Evolutionary conservation across 2,113 vertebrate genomes (phyloP).

Genomic region (Corythaixoides concolor): DNA sequence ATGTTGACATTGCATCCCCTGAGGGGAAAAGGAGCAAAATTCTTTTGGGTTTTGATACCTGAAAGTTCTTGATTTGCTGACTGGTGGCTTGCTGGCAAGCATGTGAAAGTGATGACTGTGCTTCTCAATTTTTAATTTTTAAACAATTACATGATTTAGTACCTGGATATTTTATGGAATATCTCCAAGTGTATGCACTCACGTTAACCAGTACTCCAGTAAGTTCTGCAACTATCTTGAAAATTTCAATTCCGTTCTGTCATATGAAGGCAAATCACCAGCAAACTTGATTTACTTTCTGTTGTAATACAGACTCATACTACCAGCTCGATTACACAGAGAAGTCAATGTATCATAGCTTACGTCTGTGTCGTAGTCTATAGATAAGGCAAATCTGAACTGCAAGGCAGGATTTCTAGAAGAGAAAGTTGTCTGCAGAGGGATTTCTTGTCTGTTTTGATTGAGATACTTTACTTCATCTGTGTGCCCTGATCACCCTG

Average conservation of each 20-base stretch:
- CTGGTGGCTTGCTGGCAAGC: neutral
- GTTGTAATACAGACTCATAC: neutral
- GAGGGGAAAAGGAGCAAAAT: neutral
- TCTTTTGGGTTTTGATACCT: neutral
- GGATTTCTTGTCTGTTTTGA: neutral
- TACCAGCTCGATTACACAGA: accelerated
- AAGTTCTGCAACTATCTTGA: neutral
- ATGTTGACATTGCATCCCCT: neutral
- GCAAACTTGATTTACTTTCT: neutral
- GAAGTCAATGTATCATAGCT: neutral
- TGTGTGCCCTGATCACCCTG: neutral
- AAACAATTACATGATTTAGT: neutral
- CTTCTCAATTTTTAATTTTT: neutral
- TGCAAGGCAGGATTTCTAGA: neutral
- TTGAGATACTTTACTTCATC: neutral
- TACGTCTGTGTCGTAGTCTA: neutral
- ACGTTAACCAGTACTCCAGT: neutral
- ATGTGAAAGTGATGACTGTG: neutral
- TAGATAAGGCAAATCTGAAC: neutral
- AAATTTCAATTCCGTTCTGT: neutral
- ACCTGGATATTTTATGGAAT: neutral
- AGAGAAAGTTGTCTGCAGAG: neutral
- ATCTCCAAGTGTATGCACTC: neutral
- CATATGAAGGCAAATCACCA: neutral
- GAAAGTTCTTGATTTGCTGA: neutral